These are phyloP conservation scores for Protonibea diacanthus DNA, from an alignment of 2,797 vertebrate species.

Conservation along the genomic window DNA sequence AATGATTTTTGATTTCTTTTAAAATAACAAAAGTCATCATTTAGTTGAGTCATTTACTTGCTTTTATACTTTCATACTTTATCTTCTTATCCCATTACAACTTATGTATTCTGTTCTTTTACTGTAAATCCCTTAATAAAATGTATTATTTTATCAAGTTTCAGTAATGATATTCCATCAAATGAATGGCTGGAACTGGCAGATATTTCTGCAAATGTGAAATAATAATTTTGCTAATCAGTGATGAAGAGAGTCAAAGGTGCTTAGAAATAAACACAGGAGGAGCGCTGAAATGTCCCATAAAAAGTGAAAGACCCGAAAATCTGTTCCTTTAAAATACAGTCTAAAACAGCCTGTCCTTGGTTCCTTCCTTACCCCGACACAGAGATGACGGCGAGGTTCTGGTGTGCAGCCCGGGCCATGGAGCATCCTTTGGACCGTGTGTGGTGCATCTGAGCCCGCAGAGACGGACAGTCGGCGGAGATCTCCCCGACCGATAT, in stretches of 20 bases:
- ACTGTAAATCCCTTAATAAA: neutral
- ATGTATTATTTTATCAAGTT: neutral
- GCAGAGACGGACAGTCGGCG: constrained; percentile 90
- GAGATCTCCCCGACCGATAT: constrained; percentile 97
- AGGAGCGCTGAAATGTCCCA: neutral
- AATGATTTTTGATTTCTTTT: neutral
- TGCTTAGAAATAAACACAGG: neutral
- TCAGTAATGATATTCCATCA: neutral
- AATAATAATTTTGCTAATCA: neutral
- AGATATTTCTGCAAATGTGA: neutral
- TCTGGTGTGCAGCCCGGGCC: constrained; percentile 93
- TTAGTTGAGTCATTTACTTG: neutral
- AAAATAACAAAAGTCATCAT: too few relatives aligned
- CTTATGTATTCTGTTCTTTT: neutral
- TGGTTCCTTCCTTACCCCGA: constrained; percentile 75
- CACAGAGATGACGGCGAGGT: constrained; percentile 93
- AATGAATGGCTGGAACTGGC: neutral
- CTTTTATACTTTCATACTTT: neutral
- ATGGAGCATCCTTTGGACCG: constrained; percentile 93
- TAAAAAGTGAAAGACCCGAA: neutral
- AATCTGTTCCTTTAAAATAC: neutral
- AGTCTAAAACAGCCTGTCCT: neutral
- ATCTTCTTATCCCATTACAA: neutral
- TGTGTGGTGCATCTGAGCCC: constrained; percentile 93
- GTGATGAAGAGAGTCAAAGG: neutral